phyloP scores from a whole-genome alignment of 2,797 vertebrate genomes.

The Silurus aristotelis region DNA sequence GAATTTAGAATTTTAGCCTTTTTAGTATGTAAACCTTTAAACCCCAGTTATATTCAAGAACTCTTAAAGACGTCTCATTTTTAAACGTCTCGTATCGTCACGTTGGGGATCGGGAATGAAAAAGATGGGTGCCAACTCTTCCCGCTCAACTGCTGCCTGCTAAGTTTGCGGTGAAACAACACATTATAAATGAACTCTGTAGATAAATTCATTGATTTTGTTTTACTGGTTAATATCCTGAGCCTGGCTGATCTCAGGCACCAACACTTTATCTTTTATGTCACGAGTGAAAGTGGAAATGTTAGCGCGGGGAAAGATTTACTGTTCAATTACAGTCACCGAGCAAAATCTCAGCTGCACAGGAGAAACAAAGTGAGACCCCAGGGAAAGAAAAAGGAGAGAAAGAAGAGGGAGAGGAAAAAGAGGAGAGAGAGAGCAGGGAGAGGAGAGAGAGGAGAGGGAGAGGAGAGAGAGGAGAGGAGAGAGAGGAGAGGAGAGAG shows the following conservation, averaged over 20 bases:
- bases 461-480: neutral
- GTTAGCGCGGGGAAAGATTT: conserved; percentile 50
- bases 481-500: neutral
- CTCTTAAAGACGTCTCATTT: too few relatives aligned
- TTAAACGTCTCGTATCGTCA: too few relatives aligned
- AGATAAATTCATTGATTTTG: conserved; percentile 9
- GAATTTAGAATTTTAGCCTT: too few relatives aligned
- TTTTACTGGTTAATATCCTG: conserved; percentile 26
- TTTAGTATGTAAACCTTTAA: too few relatives aligned
- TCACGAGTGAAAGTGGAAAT: conserved; percentile 30
- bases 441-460: neutral
- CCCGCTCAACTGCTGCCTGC: too few relatives aligned
- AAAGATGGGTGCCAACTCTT: too few relatives aligned
- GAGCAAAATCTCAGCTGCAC: conserved; percentile 41
- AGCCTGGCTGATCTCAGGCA: conserved; percentile 13
- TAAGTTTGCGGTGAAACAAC: neutral
- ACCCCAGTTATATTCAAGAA: too few relatives aligned
- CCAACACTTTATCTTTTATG: conserved; percentile 45
- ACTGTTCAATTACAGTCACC: conserved; percentile 57
- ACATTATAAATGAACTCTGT: neutral
- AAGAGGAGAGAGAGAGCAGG: neutral
- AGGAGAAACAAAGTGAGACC: conserved; percentile 48
- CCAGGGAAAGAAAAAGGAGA: conserved; percentile 38
- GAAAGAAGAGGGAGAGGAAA: neutral
- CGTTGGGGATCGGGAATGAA: too few relatives aligned